Percentiles rank a stretch among this genome's conserved stretches.
phyloP scores from a whole-genome alignment of 2,113 vertebrate species.

The Pterocles burchelli region DNA sequence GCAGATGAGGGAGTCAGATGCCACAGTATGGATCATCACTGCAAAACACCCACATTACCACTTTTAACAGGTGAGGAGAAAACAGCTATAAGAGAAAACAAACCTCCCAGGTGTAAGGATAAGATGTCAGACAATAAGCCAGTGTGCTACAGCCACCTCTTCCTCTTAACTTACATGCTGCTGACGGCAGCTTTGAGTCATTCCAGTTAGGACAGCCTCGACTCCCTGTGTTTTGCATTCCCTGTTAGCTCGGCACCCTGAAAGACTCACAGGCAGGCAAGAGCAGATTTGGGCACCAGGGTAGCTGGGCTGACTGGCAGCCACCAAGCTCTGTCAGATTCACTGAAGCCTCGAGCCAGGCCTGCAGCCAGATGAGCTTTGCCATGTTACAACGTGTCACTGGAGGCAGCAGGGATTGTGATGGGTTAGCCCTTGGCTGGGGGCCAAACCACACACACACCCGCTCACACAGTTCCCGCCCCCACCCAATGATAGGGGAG shows the following conservation, averaged over 20 bases:
- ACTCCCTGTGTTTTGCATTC: not conserved
- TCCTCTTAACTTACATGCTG: not conserved
- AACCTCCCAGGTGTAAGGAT: not conserved
- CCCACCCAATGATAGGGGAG: too few species aligned
- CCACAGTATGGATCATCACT: not conserved
- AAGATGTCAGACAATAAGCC: not conserved
- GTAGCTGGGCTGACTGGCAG: not conserved
- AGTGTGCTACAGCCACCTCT: not conserved
- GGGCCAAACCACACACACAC: too few species aligned
- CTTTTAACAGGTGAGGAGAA: not conserved
- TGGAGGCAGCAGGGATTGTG: not conserved
- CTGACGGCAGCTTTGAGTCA: not conserved
- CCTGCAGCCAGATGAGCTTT: not conserved
- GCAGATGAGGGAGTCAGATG: not conserved
- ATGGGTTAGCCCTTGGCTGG: too few species aligned
- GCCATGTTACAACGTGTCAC: not conserved
- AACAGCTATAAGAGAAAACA: not conserved
- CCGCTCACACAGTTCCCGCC: too few species aligned
- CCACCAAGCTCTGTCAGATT: not conserved
- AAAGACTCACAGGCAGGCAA: not conserved
- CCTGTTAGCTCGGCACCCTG: not conserved
- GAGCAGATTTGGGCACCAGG: not conserved
- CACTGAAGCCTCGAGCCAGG: not conserved
- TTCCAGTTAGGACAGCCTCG: not conserved
- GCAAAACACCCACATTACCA: not conserved